Evolutionary conservation across 2,888 invertebrate genomes (phyloP).

Genomic region (Hypena proboscidalis): DNA sequence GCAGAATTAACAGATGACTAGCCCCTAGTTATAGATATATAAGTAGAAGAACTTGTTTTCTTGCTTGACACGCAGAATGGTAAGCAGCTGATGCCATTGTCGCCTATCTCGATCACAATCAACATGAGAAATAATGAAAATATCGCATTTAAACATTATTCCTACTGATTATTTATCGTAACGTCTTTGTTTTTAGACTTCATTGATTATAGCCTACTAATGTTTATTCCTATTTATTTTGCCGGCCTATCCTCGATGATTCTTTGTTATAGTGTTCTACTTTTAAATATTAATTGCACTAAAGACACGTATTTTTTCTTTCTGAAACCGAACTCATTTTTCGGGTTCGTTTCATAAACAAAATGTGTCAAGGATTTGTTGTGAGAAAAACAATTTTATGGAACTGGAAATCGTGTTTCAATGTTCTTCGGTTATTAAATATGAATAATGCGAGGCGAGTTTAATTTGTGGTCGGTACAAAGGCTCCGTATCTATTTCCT

Average conservation of each 20-base stretch:
- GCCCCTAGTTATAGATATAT: slow-evolving; percentile 6
- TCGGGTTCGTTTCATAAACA: slow-evolving; percentile 39
- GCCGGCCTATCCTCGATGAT: slow-evolving; percentile 22
- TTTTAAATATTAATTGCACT: slow-evolving; percentile 43
- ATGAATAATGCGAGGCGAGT: slow-evolving; percentile 22
- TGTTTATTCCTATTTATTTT: slow-evolving; percentile 20
- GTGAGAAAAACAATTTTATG: slow-evolving; percentile 38
- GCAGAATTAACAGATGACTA: slow-evolving; percentile 2
- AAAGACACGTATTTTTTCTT: slow-evolving; percentile 29
- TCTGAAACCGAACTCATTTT: slow-evolving; percentile 34
- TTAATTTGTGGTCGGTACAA: slow-evolving; percentile 31
- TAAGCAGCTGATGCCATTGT: slow-evolving; percentile 16
- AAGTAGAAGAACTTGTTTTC: slow-evolving; percentile 11
- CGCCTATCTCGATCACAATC: slow-evolving; percentile 12
- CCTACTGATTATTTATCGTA: slow-evolving; percentile 6
- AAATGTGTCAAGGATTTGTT: slow-evolving; percentile 48
- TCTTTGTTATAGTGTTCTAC: slow-evolving; percentile 35
- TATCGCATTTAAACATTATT: slow-evolving; percentile 8
- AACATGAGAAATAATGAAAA: slow-evolving; percentile 13
- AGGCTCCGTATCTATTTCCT: slow-evolving; percentile 60
- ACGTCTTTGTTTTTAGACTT: slow-evolving; percentile 7
- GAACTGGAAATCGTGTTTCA: slow-evolving; percentile 25
- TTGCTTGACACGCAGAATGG: slow-evolving; percentile 8
- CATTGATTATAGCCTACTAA: slow-evolving; percentile 3
- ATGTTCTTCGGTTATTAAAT: slow-evolving; percentile 15